Evolutionary conservation across 1,140 invertebrate genomes (phyloP), one percentile per base, ranked within the genome.

Genomic region (Globodera ellingtonae): DNA sequence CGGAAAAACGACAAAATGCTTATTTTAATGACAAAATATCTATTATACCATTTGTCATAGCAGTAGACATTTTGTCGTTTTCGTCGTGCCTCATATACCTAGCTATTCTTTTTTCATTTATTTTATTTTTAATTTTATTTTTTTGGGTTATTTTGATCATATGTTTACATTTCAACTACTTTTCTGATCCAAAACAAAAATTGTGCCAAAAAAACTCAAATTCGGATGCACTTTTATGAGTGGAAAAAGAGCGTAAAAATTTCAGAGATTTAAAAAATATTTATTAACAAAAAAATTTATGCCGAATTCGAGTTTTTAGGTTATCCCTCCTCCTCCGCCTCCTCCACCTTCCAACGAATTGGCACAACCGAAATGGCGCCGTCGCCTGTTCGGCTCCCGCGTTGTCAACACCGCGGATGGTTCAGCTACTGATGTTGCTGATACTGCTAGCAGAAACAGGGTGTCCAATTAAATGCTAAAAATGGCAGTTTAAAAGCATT

Each of bases 261-360:
- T 52, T 46, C 56, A 46, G 35, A 35, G 35, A 35, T 35, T 35
- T 35, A 35, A 18, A 50, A 75, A 66, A 59, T 47, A 6, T 21
- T 69, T 67, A 44, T 8, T 52, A 48, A 48, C 47, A 8, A 18
- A 67, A 24, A 67, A 77, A 7, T 74, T 44, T 35, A 35, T 52
- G 4, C 21, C 62, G 75, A 77, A 77, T 77, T 77, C 52, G 75
- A 77, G 75, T 21, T 77, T 77, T 77, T 70, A 59, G 75, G 35
- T 50, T 44, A 59, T 18, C 4, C 69, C 44, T 69, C 59, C 18
- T 75, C 56, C 66, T 75, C 71, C 62, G 15, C 56, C 66, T 75
- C 71, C 62, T 15, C 48, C 46, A 75, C 35, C 9, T 44, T 48
- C 62, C 13, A 35, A 35, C 35, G 35, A 35, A 35, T 35, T 35